Evolutionary conservation across 2,888 invertebrate species (phyloP).

Genomic region (Rotaria sp.): DNA sequence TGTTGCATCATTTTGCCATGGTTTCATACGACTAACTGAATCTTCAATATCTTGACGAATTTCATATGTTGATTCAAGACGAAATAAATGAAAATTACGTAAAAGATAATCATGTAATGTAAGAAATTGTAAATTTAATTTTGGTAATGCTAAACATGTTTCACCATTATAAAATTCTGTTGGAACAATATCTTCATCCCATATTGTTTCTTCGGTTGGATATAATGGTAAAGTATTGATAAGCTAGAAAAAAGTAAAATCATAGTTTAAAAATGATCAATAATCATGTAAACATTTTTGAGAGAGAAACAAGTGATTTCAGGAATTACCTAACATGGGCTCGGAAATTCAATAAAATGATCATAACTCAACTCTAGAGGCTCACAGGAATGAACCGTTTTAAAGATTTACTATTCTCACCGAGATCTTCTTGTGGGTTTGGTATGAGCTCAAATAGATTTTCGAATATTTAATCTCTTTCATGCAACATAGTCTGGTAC

Average conservation of each 20-base stretch:
- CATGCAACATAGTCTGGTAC: no score
- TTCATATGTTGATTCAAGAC: constrained; percentile 95
- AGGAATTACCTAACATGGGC: no score
- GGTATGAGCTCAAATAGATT: no score
- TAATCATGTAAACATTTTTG: no score
- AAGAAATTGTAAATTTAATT: constrained; percentile 91
- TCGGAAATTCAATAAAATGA: no score
- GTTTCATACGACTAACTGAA: constrained; percentile 83
- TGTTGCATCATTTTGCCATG: constrained; percentile 64
- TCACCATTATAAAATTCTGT: constrained; percentile 66
- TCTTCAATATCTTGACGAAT: constrained; percentile 93
- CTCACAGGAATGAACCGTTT: no score
- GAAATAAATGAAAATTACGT: constrained; percentile 90
- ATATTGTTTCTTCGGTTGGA: constrained; percentile 92
- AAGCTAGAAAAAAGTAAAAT: not conserved
- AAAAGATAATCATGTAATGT: constrained; percentile 94
- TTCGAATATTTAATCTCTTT: no score
- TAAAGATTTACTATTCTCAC: no score
- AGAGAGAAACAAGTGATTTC: no score
- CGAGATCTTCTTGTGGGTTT: no score
- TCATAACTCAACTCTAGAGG: no score
- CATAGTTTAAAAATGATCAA: no score
- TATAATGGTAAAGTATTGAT: constrained; percentile 95
- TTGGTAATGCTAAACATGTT: constrained; percentile 75
- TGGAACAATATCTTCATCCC: constrained; percentile 98